These are phyloP conservation scores for Pseudolaguvia tuberculata DNA, from an alignment of 2,113 vertebrate species.

Conservation along the genomic window DNA sequence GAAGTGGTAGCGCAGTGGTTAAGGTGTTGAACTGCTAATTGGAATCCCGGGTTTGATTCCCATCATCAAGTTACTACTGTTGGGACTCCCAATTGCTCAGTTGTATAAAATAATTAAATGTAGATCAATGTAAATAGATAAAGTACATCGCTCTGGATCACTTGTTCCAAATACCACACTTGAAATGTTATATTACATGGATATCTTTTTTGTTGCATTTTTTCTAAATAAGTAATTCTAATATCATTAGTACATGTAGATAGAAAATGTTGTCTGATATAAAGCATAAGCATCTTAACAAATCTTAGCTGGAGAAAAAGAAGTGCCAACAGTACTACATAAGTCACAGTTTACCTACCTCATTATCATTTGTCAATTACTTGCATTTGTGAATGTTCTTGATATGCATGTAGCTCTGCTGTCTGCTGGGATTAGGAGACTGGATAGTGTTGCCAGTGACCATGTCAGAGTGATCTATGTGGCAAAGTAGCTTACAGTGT, in stretches of 20 bases:
- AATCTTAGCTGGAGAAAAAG: neutral
- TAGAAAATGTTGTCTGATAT: neutral
- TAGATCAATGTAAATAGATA: no score
- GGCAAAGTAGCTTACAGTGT: constrained; percentile 61
- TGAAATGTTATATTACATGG: no score
- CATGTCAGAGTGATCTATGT: constrained; percentile 56
- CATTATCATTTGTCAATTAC: constrained; percentile 73
- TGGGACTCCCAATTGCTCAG: no score
- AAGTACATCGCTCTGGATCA: no score
- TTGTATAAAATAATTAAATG: no score
- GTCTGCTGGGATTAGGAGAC: constrained; percentile 70
- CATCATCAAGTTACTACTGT: no score
- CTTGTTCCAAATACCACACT: no score
- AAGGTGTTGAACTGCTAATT: no score
- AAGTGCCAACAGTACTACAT: neutral
- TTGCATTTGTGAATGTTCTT: constrained; percentile 67
- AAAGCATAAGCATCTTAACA: neutral
- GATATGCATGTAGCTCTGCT: constrained; percentile 66
- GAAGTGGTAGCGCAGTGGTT: no score
- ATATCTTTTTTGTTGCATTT: no score
- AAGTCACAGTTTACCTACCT: constrained; percentile 38
- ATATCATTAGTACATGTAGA: neutral
- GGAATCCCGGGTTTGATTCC: no score
- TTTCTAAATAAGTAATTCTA: no score
- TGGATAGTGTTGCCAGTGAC: constrained; percentile 68